phyloP scores from a whole-genome alignment of 2,888 invertebrate species.

The Spodoptera picta region DNA sequence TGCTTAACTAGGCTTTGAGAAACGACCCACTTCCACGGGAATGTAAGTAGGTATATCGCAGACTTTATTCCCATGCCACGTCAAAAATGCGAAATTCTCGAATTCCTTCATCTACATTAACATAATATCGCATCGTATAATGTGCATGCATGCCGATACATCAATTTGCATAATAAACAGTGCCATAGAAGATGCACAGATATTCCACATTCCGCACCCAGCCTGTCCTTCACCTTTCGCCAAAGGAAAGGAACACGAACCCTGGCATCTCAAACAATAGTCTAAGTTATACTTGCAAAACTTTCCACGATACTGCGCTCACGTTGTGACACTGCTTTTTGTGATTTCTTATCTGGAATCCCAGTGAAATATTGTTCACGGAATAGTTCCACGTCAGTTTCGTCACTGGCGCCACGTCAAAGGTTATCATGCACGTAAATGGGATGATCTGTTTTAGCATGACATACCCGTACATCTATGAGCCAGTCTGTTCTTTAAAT shows the following conservation, averaged over 20 bases:
- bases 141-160: constrained; percentile 60
- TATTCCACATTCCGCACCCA: constrained; percentile 71
- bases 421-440: constrained; percentile 75
- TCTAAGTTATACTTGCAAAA: constrained; percentile 78
- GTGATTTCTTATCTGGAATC: constrained; percentile 80
- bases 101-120: constrained; percentile 48
- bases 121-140: constrained; percentile 52
- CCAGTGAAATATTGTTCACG: constrained; percentile 78
- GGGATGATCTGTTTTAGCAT: constrained; percentile 60
- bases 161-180: constrained; percentile 72
- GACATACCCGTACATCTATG: constrained; percentile 22
- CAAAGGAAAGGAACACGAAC: constrained; percentile 76
- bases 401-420: constrained; percentile 72
- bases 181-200: constrained; percentile 60
- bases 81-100: constrained; percentile 51
- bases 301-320: constrained; percentile 73
- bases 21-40: constrained; percentile 73
- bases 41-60: constrained; percentile 59
- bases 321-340: constrained; percentile 81
- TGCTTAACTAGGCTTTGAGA: constrained; percentile 73
- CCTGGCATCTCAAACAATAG: constrained; percentile 75
- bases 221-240: constrained; percentile 82
- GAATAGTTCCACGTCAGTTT: constrained; percentile 76
- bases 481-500: constrained; percentile 26
- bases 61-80: constrained; percentile 59